phyloP scores from a whole-genome alignment of 2,888 invertebrate species.

The Cepaea hortensis region DNA sequence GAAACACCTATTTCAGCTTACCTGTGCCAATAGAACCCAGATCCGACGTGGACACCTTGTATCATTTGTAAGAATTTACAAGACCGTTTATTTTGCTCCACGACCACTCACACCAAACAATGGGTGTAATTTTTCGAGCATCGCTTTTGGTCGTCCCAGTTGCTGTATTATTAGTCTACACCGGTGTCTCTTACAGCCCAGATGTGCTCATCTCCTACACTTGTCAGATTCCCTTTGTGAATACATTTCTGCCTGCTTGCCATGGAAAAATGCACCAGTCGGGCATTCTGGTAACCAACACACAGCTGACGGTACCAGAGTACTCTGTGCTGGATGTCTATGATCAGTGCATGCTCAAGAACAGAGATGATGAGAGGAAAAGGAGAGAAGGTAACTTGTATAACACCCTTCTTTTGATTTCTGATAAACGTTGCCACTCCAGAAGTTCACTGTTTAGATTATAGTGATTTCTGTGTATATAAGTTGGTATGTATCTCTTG shows the following conservation, averaged over 20 bases:
- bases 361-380: conserved; percentile 39
- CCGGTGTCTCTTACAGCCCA: background rate
- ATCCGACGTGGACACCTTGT: no score
- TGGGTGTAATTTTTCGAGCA: no score
- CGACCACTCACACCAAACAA: no score
- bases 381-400: conserved; percentile 31
- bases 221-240: background rate
- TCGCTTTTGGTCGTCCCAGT: no score
- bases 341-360: conserved; percentile 39
- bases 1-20: no score
- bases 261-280: background rate
- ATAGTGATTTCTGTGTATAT: background rate
- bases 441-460: background rate
- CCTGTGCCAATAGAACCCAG: no score
- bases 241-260: background rate
- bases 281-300: background rate
- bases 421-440: background rate
- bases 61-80: no score
- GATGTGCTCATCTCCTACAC: background rate
- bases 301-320: background rate
- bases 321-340: conserved; percentile 38
- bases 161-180: background rate
- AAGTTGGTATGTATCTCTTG: no score
- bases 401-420: background rate
- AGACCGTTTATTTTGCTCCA: no score